Conservation (phyloP, 2,797 vertebrate species). For the Poecile montanus region DNA sequence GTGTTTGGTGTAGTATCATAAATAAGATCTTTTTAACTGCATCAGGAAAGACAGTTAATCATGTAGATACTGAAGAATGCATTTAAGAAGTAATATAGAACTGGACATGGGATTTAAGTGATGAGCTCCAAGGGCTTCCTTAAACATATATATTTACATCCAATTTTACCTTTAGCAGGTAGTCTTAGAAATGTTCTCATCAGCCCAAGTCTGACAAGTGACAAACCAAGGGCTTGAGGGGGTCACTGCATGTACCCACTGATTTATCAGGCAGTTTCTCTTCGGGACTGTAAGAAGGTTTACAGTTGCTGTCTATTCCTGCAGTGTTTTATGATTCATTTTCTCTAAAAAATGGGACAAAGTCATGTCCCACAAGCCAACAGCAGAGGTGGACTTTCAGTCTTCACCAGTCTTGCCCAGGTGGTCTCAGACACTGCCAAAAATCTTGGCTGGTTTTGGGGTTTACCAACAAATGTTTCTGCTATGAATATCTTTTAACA, state of each 20-base stretch:
- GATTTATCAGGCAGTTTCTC: neutral
- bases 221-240: neutral
- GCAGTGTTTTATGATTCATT: neutral
- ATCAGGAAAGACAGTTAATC: neutral
- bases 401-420: neutral
- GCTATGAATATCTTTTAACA: neutral
- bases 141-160: neutral
- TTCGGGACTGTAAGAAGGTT: neutral
- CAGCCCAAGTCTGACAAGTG: neutral
- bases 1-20: neutral
- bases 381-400: neutral
- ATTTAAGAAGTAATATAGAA: neutral
- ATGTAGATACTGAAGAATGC: neutral
- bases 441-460: neutral
- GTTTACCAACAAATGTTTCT: neutral
- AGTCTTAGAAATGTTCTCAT: neutral
- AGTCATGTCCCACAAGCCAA: neutral
- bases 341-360: neutral
- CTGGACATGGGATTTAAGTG: neutral
- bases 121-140: neutral
- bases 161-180: neutral
- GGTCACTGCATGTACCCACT: neutral
- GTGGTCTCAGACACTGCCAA: neutral
- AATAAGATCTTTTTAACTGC: neutral
- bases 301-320: neutral